Base-by-base conservation (phyloP, 2,797 vertebrate genomes). In the Phaenicophaeus curvirostris region DNA sequence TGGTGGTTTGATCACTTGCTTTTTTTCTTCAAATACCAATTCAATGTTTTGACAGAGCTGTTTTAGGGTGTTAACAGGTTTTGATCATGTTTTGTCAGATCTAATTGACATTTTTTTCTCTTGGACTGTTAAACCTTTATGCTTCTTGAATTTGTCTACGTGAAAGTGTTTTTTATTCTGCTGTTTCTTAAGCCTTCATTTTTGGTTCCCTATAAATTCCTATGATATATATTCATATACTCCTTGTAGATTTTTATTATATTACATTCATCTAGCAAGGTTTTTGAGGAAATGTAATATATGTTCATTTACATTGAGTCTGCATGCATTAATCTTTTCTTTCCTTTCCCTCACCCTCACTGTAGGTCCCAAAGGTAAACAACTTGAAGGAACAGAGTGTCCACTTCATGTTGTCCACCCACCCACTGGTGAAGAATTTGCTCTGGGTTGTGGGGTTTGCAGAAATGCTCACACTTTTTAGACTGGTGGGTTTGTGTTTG, bases 391-490 rank as follows among this genome's bases (percentile, higher is more conserved):
- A 84, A 99, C 99, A 1, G 99, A 99, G 96, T 99, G 99, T 96
- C 99, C 99, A 39, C 98, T 99, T 97, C 99, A 99, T 88, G 99
- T 99, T 97, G 99, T 99, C 81, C 99, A 99, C 94, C 99, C 99
- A 37, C 98, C 99, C 66, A 99, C 99, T 4, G 99, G 99, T 89
- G 99, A 99, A 97, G 99, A 99, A 97, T 99, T 99, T 96, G 99
- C 99, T 86, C 97, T 99, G 96, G 99, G 99, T 86, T 99, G 99
- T 91, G 99, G 99, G 66, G 99, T 99, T 95, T 99, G 99, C 98
- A 98, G 99, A 98, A 99, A 99, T 90, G 99, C 99, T 89, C 99
- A 99, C 98, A 99, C 99, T 69, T 99, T 99, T 98, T 99, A 99
- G 98, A 97, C 78, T 41, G 94, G 94, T 79, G 12, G 50, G 50